Base-by-base conservation (phyloP, 2,888 invertebrate genomes). In the Amphipyra tragopoginis region DNA sequence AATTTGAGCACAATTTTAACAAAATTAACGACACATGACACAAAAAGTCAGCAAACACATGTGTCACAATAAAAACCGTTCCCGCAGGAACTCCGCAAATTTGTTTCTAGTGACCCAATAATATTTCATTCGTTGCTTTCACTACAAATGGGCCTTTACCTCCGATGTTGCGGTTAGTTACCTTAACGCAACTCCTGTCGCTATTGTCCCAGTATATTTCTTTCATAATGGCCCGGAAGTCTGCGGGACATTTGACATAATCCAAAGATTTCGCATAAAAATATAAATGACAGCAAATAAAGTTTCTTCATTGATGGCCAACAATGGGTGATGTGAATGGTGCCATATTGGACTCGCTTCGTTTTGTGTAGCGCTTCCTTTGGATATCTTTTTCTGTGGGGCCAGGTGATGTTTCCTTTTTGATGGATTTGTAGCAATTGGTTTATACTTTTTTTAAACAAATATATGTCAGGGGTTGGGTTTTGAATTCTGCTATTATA, bases 281-380 rank as follows among this genome's bases (percentile, higher is more conserved):
- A 86, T 82, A 91, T 86, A 90, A 88, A 91, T 86, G 91, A 90
- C 90, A 92, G 90, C 88, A 92, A 93, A 93, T 90, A 91, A 81
- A 83, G 82, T 85, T 87, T 90, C 79, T 82, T 77, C 85, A 87
- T 88, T 89, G 85, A 85, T 83, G 77, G 66, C 63, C 56, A 63
- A 90, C 88, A 87, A 89, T 83, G 75, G 74, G 9, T 72, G 72
- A 75, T 72, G 73, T 85, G 87, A 89, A 89, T 86, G 79, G 70
- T 69, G 50, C 60, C 67, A 65, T 64, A 70, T 74, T 45, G 71
- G 60, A 63, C 50, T 74, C 63, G 67, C 67, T 58, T 70, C 64
- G 65, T 79, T 76, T 79, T 75, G 70, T 75, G 15, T 47, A 66
- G 60, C 77, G 74, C 68, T 78, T 82, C 79, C 77, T 80, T 81